These are phyloP conservation scores for Synaphobranchus kaupii DNA, from an alignment of 2,797 vertebrate genomes.

Conservation along the genomic window DNA sequence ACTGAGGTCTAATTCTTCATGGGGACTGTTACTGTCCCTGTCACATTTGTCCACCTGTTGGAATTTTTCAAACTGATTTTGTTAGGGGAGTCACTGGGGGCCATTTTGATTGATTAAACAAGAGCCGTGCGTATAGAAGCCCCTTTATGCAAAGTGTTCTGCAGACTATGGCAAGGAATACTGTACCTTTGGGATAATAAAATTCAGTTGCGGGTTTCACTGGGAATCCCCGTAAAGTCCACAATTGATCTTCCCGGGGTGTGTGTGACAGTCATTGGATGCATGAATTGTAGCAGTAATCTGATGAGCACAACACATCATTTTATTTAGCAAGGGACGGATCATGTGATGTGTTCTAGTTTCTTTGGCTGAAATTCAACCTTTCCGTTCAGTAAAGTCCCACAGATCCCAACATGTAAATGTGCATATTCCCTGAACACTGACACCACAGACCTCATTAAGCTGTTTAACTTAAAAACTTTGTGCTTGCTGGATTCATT, in stretches of 20 bases:
- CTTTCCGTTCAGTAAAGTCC: too few species aligned
- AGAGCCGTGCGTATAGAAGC: neutral
- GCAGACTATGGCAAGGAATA: neutral
- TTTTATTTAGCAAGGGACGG: neutral
- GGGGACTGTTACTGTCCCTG: neutral
- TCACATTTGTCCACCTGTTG: neutral
- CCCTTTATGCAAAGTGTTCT: neutral
- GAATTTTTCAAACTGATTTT: neutral
- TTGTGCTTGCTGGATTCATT: neutral
- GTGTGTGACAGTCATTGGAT: neutral
- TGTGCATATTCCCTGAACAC: neutral
- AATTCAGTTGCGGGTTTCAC: neutral
- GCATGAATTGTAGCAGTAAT: neutral
- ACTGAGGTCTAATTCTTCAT: neutral
- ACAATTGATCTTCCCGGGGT: neutral
- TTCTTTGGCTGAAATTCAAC: neutral
- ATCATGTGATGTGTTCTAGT: neutral
- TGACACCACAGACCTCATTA: neutral
- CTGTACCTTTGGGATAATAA: slow-evolving; percentile 11
- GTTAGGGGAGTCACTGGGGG: neutral
- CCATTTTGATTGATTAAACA: neutral
- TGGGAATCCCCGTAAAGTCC: neutral
- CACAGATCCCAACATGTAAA: too few species aligned
- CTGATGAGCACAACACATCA: neutral
- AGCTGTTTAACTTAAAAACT: too few species aligned